phyloP scores from a whole-genome alignment of 2,888 invertebrate species.

The Tetragonula carbonaria region DNA sequence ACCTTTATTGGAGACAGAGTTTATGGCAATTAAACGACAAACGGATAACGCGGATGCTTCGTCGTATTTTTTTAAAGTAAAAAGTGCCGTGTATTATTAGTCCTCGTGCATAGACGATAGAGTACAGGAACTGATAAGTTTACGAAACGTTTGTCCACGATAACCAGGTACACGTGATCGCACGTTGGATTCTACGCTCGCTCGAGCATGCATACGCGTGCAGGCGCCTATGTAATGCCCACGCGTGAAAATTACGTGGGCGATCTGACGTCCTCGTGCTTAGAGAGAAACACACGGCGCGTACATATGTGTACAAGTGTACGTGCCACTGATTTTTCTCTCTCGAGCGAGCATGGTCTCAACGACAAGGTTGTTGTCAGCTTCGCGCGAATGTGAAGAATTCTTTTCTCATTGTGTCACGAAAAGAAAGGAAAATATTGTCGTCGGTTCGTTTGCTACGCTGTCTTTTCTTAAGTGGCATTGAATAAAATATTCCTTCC shows the following conservation, averaged over 20 bases:
- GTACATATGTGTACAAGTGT: not conserved
- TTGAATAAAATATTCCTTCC: not conserved
- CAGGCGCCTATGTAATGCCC: constrained; percentile 44
- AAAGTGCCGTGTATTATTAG: constrained; percentile 33
- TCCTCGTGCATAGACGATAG: not conserved
- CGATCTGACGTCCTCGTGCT: constrained; percentile 46
- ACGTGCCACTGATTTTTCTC: not conserved
- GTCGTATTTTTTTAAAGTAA: constrained; percentile 23
- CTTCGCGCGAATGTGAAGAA: not conserved
- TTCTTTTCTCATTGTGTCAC: not conserved
- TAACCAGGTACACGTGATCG: constrained; percentile 48
- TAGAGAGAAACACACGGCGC: not conserved
- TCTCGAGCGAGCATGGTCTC: not conserved
- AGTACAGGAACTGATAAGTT: constrained; percentile 24
- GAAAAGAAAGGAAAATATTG: not conserved
- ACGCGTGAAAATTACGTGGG: constrained; percentile 61
- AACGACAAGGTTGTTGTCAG: not conserved
- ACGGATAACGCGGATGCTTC: not conserved
- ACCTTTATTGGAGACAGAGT: not conserved
- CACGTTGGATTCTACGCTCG: constrained; percentile 38
- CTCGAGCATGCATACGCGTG: constrained; percentile 32
- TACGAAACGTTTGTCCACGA: constrained; percentile 21
- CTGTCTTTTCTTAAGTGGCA: not conserved
- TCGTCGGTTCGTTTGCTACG: not conserved
- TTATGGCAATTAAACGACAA: constrained; percentile 8